phyloP scores from a whole-genome alignment of 2,113 vertebrate genomes.

The Ceuthmochares aereus region DNA sequence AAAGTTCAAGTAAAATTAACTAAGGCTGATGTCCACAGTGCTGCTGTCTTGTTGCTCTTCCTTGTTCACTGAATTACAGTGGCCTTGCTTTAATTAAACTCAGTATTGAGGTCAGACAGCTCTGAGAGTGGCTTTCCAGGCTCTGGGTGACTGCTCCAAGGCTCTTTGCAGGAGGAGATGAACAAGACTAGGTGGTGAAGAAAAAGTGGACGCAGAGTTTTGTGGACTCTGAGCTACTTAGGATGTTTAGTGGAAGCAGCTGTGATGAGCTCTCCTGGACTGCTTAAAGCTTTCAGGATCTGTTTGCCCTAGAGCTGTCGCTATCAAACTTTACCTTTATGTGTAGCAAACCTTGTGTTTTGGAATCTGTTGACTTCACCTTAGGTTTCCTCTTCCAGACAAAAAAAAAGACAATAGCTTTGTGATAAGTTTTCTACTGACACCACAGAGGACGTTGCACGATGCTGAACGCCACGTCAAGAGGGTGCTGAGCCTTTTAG shows the following conservation, averaged over 20 bases:
- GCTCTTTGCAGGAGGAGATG: neutral
- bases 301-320: neutral
- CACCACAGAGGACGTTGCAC: rapidly evolving
- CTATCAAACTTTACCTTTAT: neutral
- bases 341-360: rapidly evolving
- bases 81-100: neutral
- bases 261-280: rapidly evolving
- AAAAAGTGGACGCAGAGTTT: rapidly evolving
- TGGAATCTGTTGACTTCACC: neutral
- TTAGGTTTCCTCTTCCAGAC: neutral
- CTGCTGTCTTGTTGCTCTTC: neutral
- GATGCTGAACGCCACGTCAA: neutral
- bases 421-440: neutral
- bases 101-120: neutral
- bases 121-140: neutral
- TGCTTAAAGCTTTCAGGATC: neutral
- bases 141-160: neutral
- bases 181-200: rapidly evolving
- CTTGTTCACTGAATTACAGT: neutral
- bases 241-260: neutral
- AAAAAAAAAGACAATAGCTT: rapidly evolving
- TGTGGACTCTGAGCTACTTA: no score
- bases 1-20: neutral
- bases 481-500: neutral
- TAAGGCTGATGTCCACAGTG: rapidly evolving